Percentiles rank a stretch among this genome's conserved stretches.
These are phyloP conservation scores for Sanderia malayensis DNA, from an alignment of 30 jellyfish, hydroid and myxozoan genomes.

Conservation along the genomic window DNA sequence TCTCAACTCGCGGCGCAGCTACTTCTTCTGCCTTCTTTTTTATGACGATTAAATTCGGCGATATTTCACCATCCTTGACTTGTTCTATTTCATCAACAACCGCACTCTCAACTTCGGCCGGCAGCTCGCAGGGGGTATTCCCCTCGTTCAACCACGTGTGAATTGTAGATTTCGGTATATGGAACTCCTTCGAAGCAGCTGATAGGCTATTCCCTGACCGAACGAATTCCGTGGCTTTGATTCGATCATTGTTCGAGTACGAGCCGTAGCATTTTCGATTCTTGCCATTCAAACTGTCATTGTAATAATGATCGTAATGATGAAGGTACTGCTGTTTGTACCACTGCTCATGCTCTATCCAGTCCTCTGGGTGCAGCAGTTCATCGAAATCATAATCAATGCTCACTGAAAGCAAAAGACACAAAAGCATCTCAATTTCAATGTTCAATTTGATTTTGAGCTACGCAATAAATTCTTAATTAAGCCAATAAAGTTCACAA, in stretches of 20 bases:
- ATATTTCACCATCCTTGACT: slow-evolving; percentile 40
- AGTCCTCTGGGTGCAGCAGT: slow-evolving; percentile 66
- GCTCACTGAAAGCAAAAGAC: slow-evolving; percentile 23
- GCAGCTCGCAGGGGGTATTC: slow-evolving; percentile 50
- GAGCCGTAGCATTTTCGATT: slow-evolving; percentile 67
- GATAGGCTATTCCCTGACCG: slow-evolving; percentile 61
- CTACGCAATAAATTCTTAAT: no score
- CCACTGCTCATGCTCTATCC: slow-evolving; percentile 83
- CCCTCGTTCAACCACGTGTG: slow-evolving; percentile 80
- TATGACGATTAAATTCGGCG: slow-evolving; percentile 47
- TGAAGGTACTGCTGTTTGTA: slow-evolving; percentile 67
- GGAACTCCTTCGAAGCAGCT: slow-evolving; percentile 65
- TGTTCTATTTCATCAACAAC: slow-evolving; percentile 58
- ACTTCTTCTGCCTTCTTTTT: slow-evolving; percentile 66
- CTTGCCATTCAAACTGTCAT: slow-evolving; percentile 15
- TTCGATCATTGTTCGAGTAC: slow-evolving; percentile 62
- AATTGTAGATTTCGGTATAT: slow-evolving; percentile 64
- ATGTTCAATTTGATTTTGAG: no score
- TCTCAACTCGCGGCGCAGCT: slow-evolving; percentile 58
- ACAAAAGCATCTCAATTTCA: no score
- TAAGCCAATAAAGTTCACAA: no score
- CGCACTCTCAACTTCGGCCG: slow-evolving; percentile 59
- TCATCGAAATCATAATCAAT: slow-evolving; percentile 50
- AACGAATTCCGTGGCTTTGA: slow-evolving; percentile 61
- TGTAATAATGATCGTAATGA: slow-evolving; percentile 50